Evolutionary conservation across 2,113 vertebrate genomes (phyloP).

Genomic region (Anseranas semipalmata): DNA sequence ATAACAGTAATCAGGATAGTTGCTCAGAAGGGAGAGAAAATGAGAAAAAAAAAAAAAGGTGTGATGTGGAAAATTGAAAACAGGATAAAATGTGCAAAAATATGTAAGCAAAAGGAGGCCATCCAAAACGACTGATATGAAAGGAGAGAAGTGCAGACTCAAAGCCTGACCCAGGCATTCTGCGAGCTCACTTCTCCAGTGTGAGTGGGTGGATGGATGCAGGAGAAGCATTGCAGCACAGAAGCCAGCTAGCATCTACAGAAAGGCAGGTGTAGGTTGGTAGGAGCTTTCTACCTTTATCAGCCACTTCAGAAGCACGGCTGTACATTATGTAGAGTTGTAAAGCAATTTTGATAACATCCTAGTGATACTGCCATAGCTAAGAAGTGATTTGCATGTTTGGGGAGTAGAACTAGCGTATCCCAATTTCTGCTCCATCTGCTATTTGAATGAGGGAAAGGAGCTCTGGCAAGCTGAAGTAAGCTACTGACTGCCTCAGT

Average conservation of each 20-base stretch:
- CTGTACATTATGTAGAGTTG: not conserved
- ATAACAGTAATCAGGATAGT: not conserved
- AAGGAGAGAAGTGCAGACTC: not conserved
- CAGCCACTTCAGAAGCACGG: not conserved
- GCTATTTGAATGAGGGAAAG: not conserved
- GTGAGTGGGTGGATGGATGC: not conserved
- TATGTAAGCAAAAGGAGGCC: not conserved
- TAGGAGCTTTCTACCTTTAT: not conserved
- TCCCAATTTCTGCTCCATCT: not conserved
- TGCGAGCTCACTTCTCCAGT: not conserved
- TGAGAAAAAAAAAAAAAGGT: fast-evolving
- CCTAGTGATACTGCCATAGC: not conserved
- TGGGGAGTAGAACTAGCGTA: not conserved
- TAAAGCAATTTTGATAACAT: not conserved
- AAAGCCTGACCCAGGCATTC: not conserved
- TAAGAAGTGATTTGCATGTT: not conserved
- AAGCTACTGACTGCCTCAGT: not conserved
- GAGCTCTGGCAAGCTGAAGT: not conserved
- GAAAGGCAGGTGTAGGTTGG: not conserved
- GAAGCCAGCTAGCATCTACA: not conserved
- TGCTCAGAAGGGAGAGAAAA: not conserved
- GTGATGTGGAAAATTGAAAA: not conserved
- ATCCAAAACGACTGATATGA: not conserved
- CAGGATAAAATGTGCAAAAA: not conserved
- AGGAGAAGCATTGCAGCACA: not conserved